phyloP scores from a whole-genome alignment of 2,888 invertebrate species.

The Helicoverpa assulta region DNA sequence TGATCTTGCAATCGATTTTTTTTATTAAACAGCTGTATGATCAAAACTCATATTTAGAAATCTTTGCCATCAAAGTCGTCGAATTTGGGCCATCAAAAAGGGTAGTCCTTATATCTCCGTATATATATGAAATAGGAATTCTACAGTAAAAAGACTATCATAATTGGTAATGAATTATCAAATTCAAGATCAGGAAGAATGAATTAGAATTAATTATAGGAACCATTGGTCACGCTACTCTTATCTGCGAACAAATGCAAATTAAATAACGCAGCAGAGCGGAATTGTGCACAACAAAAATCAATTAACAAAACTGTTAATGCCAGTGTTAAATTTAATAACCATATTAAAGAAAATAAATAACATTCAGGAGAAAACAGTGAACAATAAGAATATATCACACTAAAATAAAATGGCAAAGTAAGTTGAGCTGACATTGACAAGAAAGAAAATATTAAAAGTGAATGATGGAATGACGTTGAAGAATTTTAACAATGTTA shows the following conservation, averaged over 20 bases:
- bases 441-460: neutral
- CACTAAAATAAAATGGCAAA: neutral
- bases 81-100: no score
- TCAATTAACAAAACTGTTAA: conserved; percentile 28
- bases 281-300: conserved; percentile 32
- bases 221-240: conserved; percentile 1
- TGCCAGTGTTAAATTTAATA: conserved; percentile 3
- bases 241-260: conserved; percentile 24
- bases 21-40: neutral
- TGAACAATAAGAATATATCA: neutral
- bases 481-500: neutral
- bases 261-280: conserved; percentile 41
- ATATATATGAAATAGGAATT: neutral
- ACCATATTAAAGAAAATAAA: neutral
- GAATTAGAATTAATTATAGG: neutral
- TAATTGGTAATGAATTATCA: neutral
- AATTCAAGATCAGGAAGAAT: neutral
- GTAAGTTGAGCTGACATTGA: neutral
- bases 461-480: neutral
- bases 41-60: neutral
- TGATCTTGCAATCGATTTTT: neutral
- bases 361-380: neutral
- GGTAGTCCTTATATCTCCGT: neutral
- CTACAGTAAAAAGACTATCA: neutral
- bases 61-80: no score